Base-by-base conservation (phyloP, 2,888 invertebrate species). In the Sinohyriopsis cumingii region DNA sequence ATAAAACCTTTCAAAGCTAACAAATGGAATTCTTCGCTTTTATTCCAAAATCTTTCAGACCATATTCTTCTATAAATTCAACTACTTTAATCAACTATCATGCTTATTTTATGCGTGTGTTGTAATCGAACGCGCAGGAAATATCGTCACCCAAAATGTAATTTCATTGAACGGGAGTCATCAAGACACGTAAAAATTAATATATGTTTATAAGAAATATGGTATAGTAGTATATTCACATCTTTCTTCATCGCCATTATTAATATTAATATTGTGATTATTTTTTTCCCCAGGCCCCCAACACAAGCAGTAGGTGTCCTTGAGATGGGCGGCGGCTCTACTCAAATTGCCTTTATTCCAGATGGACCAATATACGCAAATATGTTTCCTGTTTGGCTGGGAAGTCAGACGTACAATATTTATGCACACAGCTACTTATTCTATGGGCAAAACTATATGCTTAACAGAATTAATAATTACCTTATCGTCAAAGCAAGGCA, bases 291-390 rank as follows among this genome's bases (percentile, higher is more conserved):
- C 75, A 84, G 83, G 24, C 69, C 76, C n/a, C 63, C 64, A 55
- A 74, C 72, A 19, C 69, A 84, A 68, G 89, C 90, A 5, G 88
- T 90, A 9, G 91, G 92, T 24, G 90, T 92, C 78, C 82, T 92
- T 69, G 92, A 92, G 82, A 91, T 92, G 91, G 92, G 92, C 22
- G 92, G 92, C 22, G 92, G 91, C 0, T 91, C 91, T 22, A 89
- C 91, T 60, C 92, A 92, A 82, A 91, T 92, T 55, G 91, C 91
- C 18, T 91, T 91, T 78, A 81, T 86, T 57, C 88, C 87, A 19
- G 80, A 80, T 15, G 83, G 82, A 20, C 83, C 85, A 20, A 71
- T 88, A 22, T 83, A 87, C 65, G 85, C 87, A 66, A 83, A 87
- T 67, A 87, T 88, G 80, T 89, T 87, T 73, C 86, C 86, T 25